A percentile compares a stretch with the other conserved stretches of the same genome.
These are phyloP conservation scores for Garra rufa DNA, from an alignment of 2,113 vertebrate species.

Conservation along the genomic window DNA sequence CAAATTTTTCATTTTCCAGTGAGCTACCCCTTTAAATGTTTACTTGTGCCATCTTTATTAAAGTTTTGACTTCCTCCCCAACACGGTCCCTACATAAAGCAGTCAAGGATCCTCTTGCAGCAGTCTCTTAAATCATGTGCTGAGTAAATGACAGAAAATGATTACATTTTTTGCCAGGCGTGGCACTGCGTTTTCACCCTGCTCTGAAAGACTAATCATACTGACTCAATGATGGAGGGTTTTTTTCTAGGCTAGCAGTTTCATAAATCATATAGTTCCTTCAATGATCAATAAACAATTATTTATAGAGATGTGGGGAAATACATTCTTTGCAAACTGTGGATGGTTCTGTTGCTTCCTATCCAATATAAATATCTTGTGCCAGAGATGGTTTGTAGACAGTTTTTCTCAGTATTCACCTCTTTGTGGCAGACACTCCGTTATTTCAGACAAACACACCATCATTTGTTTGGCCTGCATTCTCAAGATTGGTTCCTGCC, in stretches of 20 bases:
- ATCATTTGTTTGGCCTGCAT: slow-evolving; percentile 40
- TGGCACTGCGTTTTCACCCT: slow-evolving; percentile 43
- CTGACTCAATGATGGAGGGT: slow-evolving; percentile 23
- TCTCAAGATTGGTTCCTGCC: slow-evolving; percentile 60
- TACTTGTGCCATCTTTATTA: not conserved
- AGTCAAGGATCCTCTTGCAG: slow-evolving; percentile 21
- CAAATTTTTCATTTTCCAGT: not conserved
- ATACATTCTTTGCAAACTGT: not conserved
- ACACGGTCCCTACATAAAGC: not conserved
- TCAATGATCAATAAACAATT: slow-evolving; percentile 36
- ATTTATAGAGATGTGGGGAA: slow-evolving; percentile 16
- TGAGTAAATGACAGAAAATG: slow-evolving; percentile 31
- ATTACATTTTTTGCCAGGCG: slow-evolving; percentile 22
- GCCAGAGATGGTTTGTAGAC: not conserved
- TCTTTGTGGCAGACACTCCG: not conserved
- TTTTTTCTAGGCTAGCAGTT: slow-evolving; percentile 20
- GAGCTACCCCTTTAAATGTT: not conserved
- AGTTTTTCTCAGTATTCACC: not conserved
- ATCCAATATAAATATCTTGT: not conserved
- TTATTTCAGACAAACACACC: slow-evolving; percentile 19
- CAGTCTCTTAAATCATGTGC: slow-evolving; percentile 19
- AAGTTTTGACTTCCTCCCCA: not conserved
- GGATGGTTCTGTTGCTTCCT: not conserved
- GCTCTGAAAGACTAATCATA: slow-evolving; percentile 44
- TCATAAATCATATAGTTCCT: slow-evolving; percentile 43